These are phyloP conservation scores for Nemurella pictetii DNA, from an alignment of 2,888 invertebrate genomes.

Conservation along the genomic window DNA sequence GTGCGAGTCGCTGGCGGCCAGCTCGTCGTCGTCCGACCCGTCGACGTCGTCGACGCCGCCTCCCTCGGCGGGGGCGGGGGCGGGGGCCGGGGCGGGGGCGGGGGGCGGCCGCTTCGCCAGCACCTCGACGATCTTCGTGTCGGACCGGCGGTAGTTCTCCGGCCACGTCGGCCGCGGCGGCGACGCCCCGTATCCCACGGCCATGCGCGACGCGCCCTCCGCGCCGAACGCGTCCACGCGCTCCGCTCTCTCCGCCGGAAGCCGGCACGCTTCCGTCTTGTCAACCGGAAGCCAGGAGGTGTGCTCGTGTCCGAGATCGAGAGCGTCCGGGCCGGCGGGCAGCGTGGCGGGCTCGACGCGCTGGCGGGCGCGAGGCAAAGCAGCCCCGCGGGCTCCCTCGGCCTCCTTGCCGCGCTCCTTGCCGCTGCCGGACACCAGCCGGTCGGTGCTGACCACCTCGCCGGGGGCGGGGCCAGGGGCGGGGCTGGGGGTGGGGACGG, in stretches of 20 bases:
- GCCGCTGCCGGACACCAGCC: conserved; percentile 69
- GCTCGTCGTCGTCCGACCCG: background rate
- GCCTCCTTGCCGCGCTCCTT: conserved; percentile 57
- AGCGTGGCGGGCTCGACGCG: conserved; percentile 61
- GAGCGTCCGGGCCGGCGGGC: conserved; percentile 50
- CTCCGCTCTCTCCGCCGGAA: background rate
- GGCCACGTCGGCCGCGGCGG: conserved; percentile 55
- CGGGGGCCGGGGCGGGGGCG: conserved; percentile 39
- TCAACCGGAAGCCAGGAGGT: background rate
- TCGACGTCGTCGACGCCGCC: background rate
- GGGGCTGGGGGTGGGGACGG: conserved; percentile 40
- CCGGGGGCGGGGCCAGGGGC: conserved; percentile 44
- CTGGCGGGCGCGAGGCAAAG: conserved; percentile 52
- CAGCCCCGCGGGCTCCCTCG: conserved; percentile 51
- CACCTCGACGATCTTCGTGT: conserved; percentile 47
- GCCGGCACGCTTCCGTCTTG: background rate
- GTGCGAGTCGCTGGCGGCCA: background rate
- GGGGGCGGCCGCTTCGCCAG: conserved; percentile 40
- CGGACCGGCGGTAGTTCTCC: conserved; percentile 25
- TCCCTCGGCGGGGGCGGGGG: too few relatives aligned
- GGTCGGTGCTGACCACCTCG: conserved; percentile 63
- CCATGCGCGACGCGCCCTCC: conserved; percentile 47
- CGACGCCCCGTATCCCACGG: conserved; percentile 51
- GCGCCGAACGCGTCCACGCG: background rate
- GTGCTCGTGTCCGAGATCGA: background rate